Evolutionary conservation across 2,888 invertebrate genomes (phyloP).

Genomic region (Prenolepis imparis): DNA sequence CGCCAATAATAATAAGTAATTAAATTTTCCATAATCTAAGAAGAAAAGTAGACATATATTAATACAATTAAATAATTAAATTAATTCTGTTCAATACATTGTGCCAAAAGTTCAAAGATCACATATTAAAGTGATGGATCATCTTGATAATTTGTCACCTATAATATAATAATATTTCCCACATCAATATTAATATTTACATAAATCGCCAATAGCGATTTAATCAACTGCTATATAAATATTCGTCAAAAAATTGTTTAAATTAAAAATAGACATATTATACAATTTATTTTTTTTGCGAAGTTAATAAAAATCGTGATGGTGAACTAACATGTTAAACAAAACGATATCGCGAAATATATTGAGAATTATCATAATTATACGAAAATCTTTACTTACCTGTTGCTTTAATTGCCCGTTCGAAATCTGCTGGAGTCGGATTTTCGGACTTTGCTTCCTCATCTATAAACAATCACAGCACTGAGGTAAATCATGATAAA

Average conservation of each 20-base stretch:
- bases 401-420: slow-evolving; percentile 80
- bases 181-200: neutral
- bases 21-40: slow-evolving; percentile 87
- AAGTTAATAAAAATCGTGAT: neutral
- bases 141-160: neutral
- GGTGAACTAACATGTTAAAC: neutral
- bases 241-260: neutral
- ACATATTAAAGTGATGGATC: neutral
- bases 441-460: slow-evolving; percentile 77
- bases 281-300: neutral
- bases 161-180: neutral
- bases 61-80: neutral
- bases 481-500: neutral
- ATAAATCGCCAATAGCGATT: neutral
- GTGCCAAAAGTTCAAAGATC: neutral
- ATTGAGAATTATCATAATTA: neutral
- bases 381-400: slow-evolving; percentile 68
- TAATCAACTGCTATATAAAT: neutral
- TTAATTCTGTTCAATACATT: neutral
- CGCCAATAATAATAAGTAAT: slow-evolving; percentile 87
- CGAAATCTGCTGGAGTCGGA: slow-evolving; percentile 80
- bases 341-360: neutral
- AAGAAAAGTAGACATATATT: neutral
- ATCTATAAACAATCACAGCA: slow-evolving; percentile 71
- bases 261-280: neutral